Evolutionary conservation across 2,888 invertebrate genomes (phyloP), one percentile per base, ranked within the genome.

Genomic region (Ectobius pallidus): DNA sequence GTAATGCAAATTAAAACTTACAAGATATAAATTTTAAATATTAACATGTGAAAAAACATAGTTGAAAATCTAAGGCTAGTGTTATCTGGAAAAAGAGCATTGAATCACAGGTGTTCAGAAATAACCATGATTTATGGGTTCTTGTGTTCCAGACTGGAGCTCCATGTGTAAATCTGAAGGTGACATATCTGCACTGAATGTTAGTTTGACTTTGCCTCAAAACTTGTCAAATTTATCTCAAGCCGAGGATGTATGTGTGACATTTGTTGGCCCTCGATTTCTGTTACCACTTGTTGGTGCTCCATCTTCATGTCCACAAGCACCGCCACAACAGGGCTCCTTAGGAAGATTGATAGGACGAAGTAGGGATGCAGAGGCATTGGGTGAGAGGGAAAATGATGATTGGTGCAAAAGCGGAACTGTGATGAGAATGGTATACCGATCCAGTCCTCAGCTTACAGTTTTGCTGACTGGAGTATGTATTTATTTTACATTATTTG

Each of bases 321-420:
- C 49, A n/a, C 46, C 65, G n/a, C 2, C 68, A 27, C 55, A 30
- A 34, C 18, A 22, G 30, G 49, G 61, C 1, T 46, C 52, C 6
- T 20, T 22, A 9, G 63, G 63, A 44, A 49, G 63, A n/a, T 30
- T 73, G 18, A 44, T 69, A 25, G 71, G 69, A 14, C 55, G 69
- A 11, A 70, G 62, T 32, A 39, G 69, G 16, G 63, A 42, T 22
- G 55, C 62, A 14, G 75, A 71, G 20, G 73, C 52, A 3, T 62
- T 72, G 11, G 73, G 73, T 18, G 71, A 63, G 18, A 46, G 70
- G 25, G 67, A 61, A 9, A 70, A 70, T 52, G 73, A 72, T 61
- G 73, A 74, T 42, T 76, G 76, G 76, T 76, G 76, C 42, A 46
- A 44, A 52, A 73, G 70, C 20, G 76, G 76, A 20, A 71, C 76